Evolutionary conservation across 1,140 invertebrate genomes (phyloP), one percentile per base, ranked within the genome.

Genomic region (Drosophila leontia): DNA sequence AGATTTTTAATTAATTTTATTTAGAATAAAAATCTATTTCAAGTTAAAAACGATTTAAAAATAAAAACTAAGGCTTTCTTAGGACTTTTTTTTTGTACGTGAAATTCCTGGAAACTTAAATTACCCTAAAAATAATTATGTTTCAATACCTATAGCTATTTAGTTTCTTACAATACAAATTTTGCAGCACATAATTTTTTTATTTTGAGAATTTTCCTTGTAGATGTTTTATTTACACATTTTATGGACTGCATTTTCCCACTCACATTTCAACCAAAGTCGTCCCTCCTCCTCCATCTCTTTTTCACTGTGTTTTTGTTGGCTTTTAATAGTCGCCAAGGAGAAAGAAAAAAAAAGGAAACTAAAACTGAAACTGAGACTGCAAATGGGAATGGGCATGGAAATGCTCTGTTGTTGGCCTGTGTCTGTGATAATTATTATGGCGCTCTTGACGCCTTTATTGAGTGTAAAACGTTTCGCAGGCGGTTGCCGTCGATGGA

Each of bases 381-480:
- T 19, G 19, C 23, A 26, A 72, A 56, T 51, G 71, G 29, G 41
- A 59, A 42, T 47, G 71, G 29, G 41, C 53, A 42, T 47, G 68
- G 5, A 58, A 70, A 41, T 50, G 51, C 23, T 19, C 0, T 44
- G 47, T 9, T 51, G 48, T 34, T 59, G 41, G 70, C 50, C 50
- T 58, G 59, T 71, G 75, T 56, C 64, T 78, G 70, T 84, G 80
- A 87, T 87, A 88, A 87, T 87, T 87, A 88, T 87, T 88, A 87
- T 87, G 84, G 80, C 55, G 55, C 84, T 87, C 84, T 87, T 87
- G 84, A 87, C 84, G 84, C 84, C 84, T 87, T 87, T 87, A 87
- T 87, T 83, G 87, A 70, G 84, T 87, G 84, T 88, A 87, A 87
- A 87, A 87, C 80, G 84, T 78, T 87, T 83, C 61, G 80, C 84